Percentiles rank a stretch among this genome's conserved stretches.
phyloP scores from a whole-genome alignment of 2,888 invertebrate species.

The Lumbricus terrestris region DNA sequence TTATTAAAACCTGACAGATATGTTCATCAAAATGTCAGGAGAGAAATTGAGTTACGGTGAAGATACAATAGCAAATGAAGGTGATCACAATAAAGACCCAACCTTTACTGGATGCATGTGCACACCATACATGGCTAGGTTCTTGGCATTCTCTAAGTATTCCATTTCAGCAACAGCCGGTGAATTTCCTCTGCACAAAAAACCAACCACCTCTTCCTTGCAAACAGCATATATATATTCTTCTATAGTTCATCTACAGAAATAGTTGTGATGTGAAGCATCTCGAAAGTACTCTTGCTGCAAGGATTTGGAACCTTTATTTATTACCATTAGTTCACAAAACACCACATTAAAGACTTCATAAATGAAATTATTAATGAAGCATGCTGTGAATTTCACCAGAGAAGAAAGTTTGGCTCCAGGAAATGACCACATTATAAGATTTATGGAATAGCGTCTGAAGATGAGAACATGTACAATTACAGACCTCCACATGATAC shows the following conservation, averaged over 20 bases:
- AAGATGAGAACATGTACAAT: no score
- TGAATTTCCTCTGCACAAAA: constrained; percentile 78
- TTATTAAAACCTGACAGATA: neutral
- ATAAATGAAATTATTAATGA: no score
- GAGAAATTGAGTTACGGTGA: neutral
- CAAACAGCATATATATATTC: neutral
- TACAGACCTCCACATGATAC: no score
- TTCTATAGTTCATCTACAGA: neutral
- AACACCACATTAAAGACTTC: no score
- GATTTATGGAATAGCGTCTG: no score
- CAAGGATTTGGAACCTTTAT: no score
- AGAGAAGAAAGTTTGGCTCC: no score
- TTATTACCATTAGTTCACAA: no score
- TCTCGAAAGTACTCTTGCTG: no score
- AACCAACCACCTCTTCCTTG: neutral
- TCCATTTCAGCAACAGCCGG: constrained; percentile 95
- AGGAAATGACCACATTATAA: no score
- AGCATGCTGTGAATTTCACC: no score
- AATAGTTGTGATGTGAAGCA: neutral
- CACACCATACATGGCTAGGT: constrained; percentile 97
- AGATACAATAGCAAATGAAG: neutral
- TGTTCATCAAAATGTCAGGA: neutral
- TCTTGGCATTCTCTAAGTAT: constrained; percentile 96
- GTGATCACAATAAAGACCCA: constrained; percentile 48
- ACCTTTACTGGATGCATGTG: constrained; percentile 85